These are phyloP conservation scores for Formicarius rufipectus DNA, from an alignment of 2,113 vertebrate species.

Conservation along the genomic window DNA sequence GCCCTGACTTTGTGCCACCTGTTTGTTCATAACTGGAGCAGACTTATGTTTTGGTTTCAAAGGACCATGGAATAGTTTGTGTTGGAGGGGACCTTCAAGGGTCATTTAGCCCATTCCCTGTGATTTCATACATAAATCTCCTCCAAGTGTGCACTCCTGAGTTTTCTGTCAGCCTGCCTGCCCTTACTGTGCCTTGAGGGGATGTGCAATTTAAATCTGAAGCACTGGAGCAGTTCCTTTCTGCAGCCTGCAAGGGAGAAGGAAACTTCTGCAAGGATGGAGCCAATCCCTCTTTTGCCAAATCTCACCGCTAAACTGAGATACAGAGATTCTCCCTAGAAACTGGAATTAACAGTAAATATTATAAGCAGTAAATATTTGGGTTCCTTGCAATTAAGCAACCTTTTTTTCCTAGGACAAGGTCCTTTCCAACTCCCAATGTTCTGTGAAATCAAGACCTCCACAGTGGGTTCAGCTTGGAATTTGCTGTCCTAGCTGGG, in stretches of 20 bases:
- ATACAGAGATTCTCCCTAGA: background rate
- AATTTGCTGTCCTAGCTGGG: background rate
- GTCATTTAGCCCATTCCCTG: background rate
- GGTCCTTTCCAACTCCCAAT: background rate
- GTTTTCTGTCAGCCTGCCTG: background rate
- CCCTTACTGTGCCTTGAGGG: background rate
- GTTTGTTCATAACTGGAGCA: background rate
- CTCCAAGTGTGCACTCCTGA: background rate
- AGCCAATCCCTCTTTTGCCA: background rate
- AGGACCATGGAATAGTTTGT: background rate
- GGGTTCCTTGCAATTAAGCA: background rate
- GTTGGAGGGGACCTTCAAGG: background rate
- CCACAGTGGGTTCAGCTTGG: background rate
- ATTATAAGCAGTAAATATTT: background rate
- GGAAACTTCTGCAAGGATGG: background rate
- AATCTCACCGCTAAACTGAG: rapidly evolving
- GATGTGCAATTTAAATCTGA: background rate
- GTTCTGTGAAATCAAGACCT: background rate
- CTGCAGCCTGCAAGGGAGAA: background rate
- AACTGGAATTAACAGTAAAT: background rate
- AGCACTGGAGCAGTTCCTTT: background rate
- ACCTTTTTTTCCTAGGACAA: background rate
- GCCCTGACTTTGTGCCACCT: background rate
- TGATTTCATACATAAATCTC: background rate
- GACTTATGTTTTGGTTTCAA: background rate